Conservation (phyloP, 2,888 invertebrate species). For the Scaptomyza tumidula region DNA sequence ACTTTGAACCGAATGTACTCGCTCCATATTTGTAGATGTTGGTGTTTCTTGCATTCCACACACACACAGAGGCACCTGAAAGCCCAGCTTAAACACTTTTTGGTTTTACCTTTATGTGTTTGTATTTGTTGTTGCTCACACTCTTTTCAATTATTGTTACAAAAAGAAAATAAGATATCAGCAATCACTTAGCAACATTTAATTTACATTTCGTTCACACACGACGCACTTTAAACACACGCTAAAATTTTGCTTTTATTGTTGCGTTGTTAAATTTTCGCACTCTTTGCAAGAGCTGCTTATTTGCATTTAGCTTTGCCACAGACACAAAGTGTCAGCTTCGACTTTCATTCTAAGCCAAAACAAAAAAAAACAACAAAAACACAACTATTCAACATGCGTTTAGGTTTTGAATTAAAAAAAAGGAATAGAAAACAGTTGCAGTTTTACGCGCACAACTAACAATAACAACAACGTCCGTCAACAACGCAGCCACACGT, state of each 20-base stretch:
- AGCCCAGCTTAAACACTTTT: slow-evolving; percentile 50
- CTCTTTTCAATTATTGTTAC: slow-evolving; percentile 34
- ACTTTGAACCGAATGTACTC: slow-evolving; percentile 41
- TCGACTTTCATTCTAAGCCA: slow-evolving; percentile 5
- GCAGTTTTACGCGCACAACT: slow-evolving; percentile 63
- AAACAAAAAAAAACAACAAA: slow-evolving; percentile 16
- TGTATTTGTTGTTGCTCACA: slow-evolving; percentile 30
- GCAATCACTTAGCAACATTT: slow-evolving; percentile 50
- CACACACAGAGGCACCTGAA: slow-evolving; percentile 28
- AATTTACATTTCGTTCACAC: slow-evolving; percentile 49
- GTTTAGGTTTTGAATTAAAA: slow-evolving; percentile 18
- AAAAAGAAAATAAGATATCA: slow-evolving; percentile 26
- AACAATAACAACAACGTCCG: slow-evolving; percentile 22
- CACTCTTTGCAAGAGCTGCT: slow-evolving; percentile 21
- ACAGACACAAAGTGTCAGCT: slow-evolving; percentile 6
- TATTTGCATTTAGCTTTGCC: neutral
- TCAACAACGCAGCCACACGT: slow-evolving; percentile 47
- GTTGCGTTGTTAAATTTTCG: slow-evolving; percentile 40
- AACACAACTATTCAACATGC: slow-evolving; percentile 8
- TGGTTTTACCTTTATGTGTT: slow-evolving; percentile 59
- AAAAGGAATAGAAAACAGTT: slow-evolving; percentile 32
- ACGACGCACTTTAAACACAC: slow-evolving; percentile 50
- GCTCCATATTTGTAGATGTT: slow-evolving; percentile 56
- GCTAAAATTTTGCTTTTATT: slow-evolving; percentile 43
- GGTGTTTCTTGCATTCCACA: slow-evolving; percentile 48